Conservation (phyloP, 2,888 invertebrate species). For the Ypsolopha scabrella region DNA sequence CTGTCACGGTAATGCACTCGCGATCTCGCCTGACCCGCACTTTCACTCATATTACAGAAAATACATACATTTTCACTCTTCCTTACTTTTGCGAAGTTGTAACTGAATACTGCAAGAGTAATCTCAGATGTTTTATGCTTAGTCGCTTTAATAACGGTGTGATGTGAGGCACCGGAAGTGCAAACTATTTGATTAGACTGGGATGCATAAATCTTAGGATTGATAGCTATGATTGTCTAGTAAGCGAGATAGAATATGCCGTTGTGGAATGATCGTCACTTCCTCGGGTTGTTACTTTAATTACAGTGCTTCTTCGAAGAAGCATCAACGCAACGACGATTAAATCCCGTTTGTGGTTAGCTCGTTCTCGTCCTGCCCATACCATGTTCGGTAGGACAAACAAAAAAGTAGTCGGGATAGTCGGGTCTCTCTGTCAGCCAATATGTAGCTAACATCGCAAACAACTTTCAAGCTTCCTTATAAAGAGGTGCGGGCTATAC, state of each 20-base stretch:
- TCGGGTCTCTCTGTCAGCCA: constrained; percentile 11
- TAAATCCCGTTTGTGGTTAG: constrained; percentile 1
- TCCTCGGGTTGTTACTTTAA: constrained; percentile 11
- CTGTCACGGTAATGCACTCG: not conserved
- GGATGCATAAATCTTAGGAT: no score
- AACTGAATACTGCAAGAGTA: not conserved
- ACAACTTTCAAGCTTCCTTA: constrained; percentile 42
- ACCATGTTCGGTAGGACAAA: constrained; percentile 7
- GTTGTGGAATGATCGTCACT: not conserved
- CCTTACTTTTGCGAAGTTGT: not conserved
- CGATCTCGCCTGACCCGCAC: not conserved
- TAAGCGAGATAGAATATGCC: not conserved
- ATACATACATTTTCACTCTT: not conserved
- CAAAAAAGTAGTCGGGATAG: constrained; percentile 23
- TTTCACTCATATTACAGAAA: not conserved
- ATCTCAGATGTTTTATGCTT: not conserved
- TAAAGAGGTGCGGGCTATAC: constrained; percentile 33
- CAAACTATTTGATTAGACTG: no score
- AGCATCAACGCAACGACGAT: not conserved
- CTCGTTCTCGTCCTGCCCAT: constrained; percentile 4
- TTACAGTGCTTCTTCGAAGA: constrained; percentile 6
- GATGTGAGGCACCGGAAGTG: no score
- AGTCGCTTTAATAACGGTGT: not conserved
- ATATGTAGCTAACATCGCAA: constrained; percentile 12
- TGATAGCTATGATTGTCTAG: no score